Evolutionary conservation across 2,113 vertebrate genomes (phyloP), one percentile per base, ranked within the genome.

Genomic region (Glaucomys volans): DNA sequence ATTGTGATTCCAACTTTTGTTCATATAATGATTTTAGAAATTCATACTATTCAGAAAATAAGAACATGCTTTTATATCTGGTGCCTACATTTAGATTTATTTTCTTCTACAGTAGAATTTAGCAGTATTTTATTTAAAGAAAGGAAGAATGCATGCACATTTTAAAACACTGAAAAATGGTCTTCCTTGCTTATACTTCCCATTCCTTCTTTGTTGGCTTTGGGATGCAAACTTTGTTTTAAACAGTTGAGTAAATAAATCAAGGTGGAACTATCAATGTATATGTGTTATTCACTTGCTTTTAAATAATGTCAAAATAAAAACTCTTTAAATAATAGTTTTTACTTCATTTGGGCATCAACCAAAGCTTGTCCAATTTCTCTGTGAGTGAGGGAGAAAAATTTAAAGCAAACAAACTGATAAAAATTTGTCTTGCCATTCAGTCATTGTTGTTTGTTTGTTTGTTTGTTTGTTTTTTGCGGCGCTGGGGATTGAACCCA

Each of bases 301-400:
- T 94, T 92, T 83, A 57, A 14, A 72, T 72, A 83, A 84, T 50
- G n/a, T 88, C 13, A 35, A 37, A 80, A 17, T 79, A 79, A 64
- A 62, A 90, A 13, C 64, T 86, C 30, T 54, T 93, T 93, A 86
- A 82, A 52, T 69, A 37, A n/a, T n/a, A n/a, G n/a, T n/a, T n/a
- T n/a, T n/a, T n/a, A n/a, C n/a, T n/a, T n/a, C n/a, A n/a, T n/a
- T n/a, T n/a, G n/a, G n/a, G n/a, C n/a, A n/a, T 66, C 35, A n/a
- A 71, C 28, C 37, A 64, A 66, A 57, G 37, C 37, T 93, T 86
- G 10, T 1, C 30, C 14, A 80, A 54, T 79, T 64, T 80, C 44
- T 28, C 37, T 3, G 69, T 72, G 44, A 89, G 28, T 84, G 71
- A 84, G 52, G 69, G 82, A 75, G 76, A 59, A 92, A 77, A 77